Conservation (phyloP, 92 coral and sea anemone genomes). For the Porites lobata region DNA sequence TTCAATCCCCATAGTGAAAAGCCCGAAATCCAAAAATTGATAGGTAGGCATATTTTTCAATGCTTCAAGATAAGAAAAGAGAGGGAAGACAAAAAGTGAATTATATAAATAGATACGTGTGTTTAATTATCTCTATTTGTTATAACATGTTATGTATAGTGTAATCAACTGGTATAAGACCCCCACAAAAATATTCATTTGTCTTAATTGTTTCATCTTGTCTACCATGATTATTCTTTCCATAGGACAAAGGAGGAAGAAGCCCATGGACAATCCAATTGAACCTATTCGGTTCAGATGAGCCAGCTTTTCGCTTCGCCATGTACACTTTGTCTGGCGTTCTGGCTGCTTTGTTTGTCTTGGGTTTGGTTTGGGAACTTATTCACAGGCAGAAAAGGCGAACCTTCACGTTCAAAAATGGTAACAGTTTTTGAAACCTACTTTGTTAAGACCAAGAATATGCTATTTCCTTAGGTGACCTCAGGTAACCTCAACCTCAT, state of each 20-base stretch:
- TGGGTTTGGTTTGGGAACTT: conserved; percentile 19
- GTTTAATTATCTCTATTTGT: too few species aligned
- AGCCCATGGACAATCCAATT: background rate
- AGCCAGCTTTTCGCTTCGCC: background rate
- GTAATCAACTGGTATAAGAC: too few species aligned
- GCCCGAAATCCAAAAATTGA: too few species aligned
- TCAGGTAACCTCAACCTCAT: background rate
- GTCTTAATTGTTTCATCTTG: too few species aligned
- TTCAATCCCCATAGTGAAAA: too few species aligned
- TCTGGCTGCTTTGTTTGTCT: conserved; percentile 16
- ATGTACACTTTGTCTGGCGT: background rate
- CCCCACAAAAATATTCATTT: too few species aligned
- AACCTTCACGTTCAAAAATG: background rate
- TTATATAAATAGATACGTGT: too few species aligned
- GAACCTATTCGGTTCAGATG: background rate
- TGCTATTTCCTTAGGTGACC: background rate
- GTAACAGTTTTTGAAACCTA: background rate
- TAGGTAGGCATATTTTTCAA: too few species aligned
- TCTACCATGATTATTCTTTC: background rate
- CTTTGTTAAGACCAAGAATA: background rate
- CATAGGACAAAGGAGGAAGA: background rate
- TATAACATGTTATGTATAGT: too few species aligned
- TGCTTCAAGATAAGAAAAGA: too few species aligned
- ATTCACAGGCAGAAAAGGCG: background rate
- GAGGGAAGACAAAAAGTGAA: too few species aligned